Evolutionary conservation across 2,113 vertebrate species (phyloP).

Genomic region (Geothlypis trichas): DNA sequence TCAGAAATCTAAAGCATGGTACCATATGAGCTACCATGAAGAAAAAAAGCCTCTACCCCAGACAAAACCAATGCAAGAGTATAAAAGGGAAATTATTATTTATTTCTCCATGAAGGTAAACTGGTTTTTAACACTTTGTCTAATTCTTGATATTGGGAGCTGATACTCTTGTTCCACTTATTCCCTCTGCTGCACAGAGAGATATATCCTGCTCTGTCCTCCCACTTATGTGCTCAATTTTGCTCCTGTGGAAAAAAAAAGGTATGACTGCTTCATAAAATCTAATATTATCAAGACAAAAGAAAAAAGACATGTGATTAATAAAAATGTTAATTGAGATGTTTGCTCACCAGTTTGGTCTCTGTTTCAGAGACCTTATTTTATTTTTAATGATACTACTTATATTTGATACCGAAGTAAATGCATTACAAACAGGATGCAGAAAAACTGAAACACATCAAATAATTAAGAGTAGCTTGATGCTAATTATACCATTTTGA

Average conservation of each 20-base stretch:
- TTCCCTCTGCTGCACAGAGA: not conserved
- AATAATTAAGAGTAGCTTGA: not conserved
- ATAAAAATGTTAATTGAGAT: not conserved
- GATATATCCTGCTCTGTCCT: not conserved
- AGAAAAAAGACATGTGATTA: not conserved
- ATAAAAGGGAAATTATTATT: not conserved
- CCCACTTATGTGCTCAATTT: accelerated
- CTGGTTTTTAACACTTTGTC: not conserved
- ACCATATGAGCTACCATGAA: not conserved
- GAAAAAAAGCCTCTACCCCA: not conserved
- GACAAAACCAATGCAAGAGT: not conserved
- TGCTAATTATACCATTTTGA: not conserved
- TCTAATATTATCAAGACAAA: not conserved
- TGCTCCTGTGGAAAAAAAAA: not conserved
- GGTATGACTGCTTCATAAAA: not conserved
- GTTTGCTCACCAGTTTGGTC: not conserved
- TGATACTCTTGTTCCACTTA: not conserved
- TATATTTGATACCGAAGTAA: not conserved
- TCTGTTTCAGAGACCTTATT: not conserved
- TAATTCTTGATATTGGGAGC: not conserved
- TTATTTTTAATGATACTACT: not conserved
- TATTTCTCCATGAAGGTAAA: not conserved
- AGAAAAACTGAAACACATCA: not conserved
- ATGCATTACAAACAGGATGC: not conserved
- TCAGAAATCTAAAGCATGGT: not conserved